Base-by-base conservation (phyloP, 1,140 invertebrate genomes). In the Drosophila willistoni region DNA sequence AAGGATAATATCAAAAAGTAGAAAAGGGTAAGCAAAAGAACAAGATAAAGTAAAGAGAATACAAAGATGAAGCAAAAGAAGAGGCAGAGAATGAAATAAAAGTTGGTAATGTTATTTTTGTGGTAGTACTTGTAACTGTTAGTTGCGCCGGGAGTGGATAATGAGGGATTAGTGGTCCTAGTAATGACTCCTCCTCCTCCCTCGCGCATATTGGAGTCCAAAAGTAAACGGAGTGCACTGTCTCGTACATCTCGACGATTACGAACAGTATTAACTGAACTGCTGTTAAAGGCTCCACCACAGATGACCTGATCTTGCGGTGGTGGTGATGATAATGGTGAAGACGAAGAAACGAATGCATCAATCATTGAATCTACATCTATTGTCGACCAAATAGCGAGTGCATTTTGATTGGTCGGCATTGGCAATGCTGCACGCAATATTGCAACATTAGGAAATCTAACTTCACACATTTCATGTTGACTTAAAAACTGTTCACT, bases 391-490 rank as follows among this genome's bases (percentile, higher is more conserved):
- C 75, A 82, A 56, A 17, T 9, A 0, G 14, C 17, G 2, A 55
- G 17, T 7, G 0, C 1, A 0, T 3, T 22, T 1, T 7, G 5
- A 9, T 12, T 22, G 2, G 68, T 22, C 10, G 17, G 1, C 22
- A 25, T 25, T 2, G 3, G 63, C 71, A 62, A 67, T 7, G 13
- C 0, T 0, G 19, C 42, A 3, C 6, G 13, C 19, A 84, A 13
- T 17, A 39, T 14, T 0, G 1, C 3, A 2, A 7, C 44, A 51
- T 22, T 3, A 0, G 17, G 7, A 3, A 1, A 12, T 39, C 5
- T 9, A 9, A 7, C 0, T 17, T 5, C 3, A n/a, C 73, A 61
- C 12, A 81, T 56, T 14, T 56, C 51, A 7, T 63, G 77, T 6
- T n/a, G 7, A 1, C 12, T 10, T 14, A 85, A 13, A 34, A 67